phyloP scores from a whole-genome alignment of 2,888 invertebrate species.

The Chymomyza procnemis region DNA sequence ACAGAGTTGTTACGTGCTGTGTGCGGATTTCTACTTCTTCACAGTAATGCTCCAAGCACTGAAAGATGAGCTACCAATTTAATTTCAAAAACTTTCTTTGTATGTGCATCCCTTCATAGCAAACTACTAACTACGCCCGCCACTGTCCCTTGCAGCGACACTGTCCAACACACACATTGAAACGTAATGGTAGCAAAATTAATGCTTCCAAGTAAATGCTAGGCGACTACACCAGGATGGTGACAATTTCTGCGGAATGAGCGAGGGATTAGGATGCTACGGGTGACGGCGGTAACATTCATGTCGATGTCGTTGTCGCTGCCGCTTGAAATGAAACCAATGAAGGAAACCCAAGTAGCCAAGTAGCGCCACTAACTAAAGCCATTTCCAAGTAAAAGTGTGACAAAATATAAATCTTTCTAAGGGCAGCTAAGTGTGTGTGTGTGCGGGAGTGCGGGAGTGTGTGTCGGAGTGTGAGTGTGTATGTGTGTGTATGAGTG shows the following conservation, averaged over 20 bases:
- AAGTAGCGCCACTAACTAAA: conserved; percentile 39
- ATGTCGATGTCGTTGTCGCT: conserved; percentile 29
- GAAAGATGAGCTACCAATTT: no score
- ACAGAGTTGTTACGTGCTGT: no score
- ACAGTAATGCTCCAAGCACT: no score
- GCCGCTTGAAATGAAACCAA: conserved; percentile 36
- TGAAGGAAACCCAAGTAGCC: conserved; percentile 32
- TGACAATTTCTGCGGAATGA: conserved; percentile 1
- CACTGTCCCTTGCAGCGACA: conserved; percentile 6
- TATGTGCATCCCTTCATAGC: no score
- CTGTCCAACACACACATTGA: conserved; percentile 7
- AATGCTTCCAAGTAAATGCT: conserved; percentile 54
- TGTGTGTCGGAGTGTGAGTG: no score
- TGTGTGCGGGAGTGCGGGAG: neutral
- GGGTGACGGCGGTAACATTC: neutral
- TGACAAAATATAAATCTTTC: conserved; percentile 45
- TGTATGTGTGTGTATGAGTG: no score
- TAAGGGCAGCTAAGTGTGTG: conserved; percentile 5
- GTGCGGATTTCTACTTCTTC: no score
- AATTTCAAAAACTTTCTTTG: no score
- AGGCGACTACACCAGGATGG: conserved; percentile 46
- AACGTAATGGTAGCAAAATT: conserved; percentile 44
- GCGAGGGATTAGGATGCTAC: neutral
- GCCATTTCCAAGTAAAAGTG: conserved; percentile 38
- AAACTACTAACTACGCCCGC: neutral